Conservation (phyloP, 2,888 invertebrate species). For the Gnatocerus cornutus region DNA sequence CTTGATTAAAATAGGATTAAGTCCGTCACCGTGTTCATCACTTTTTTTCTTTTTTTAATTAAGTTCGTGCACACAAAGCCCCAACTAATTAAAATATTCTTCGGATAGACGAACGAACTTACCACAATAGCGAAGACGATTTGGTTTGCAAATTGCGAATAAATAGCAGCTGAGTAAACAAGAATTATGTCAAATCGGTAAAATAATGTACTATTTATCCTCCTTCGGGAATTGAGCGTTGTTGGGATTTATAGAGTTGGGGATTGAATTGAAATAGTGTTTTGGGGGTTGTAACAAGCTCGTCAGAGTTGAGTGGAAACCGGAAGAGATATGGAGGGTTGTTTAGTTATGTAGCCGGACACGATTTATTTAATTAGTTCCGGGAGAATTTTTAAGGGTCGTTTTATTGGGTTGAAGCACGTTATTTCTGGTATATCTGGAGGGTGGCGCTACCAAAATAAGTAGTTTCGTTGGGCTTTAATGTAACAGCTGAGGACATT, state of each 20-base stretch:
- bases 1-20: background rate
- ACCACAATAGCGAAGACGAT: background rate
- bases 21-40: background rate
- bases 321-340: background rate
- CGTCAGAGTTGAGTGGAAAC: background rate
- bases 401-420: too few relatives aligned
- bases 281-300: background rate
- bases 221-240: constrained; percentile 1
- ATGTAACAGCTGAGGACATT: too few relatives aligned
- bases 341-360: background rate
- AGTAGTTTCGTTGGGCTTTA: too few relatives aligned
- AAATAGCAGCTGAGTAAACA: constrained; percentile 21
- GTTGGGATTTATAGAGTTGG: background rate
- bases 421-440: too few relatives aligned
- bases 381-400: too few relatives aligned
- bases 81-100: constrained; percentile 4
- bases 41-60: constrained; percentile 2
- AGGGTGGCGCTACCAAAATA: too few relatives aligned
- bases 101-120: background rate
- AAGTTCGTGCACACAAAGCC: background rate
- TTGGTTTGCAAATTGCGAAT: constrained; percentile 15
- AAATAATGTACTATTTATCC: background rate
- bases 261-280: constrained; percentile 1
- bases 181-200: background rate
- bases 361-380: too few relatives aligned